A percentile compares a stretch with the other conserved stretches of the same genome.
These are phyloP conservation scores for Caenorhabditis becei DNA, from an alignment of 2,888 invertebrate species.

Conservation along the genomic window DNA sequence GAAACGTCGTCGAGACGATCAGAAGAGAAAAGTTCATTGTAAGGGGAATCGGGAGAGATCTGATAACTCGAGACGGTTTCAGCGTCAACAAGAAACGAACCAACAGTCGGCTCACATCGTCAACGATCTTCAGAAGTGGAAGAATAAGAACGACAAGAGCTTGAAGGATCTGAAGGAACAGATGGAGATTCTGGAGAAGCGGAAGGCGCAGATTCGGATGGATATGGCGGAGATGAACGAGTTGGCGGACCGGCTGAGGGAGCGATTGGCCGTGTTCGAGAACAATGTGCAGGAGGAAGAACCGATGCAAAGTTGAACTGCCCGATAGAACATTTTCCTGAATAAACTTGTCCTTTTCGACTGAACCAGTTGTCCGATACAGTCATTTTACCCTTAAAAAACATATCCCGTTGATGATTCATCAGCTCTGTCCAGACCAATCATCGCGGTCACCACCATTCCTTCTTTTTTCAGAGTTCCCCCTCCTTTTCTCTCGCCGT, in stretches of 20 bases:
- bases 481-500: constrained; percentile 13
- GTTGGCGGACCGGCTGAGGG: constrained; percentile 18
- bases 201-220: constrained; percentile 34
- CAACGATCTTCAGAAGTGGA: constrained; percentile 31
- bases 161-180: constrained; percentile 32
- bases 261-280: constrained; percentile 13
- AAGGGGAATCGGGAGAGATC: not conserved
- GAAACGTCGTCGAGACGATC: constrained; percentile 38
- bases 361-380: too few species aligned
- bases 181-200: constrained; percentile 24
- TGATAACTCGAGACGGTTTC: constrained; percentile 3
- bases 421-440: not conserved
- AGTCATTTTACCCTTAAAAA: too few species aligned
- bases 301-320: constrained; percentile 6
- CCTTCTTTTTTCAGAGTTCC: not conserved
- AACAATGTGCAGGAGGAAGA: constrained; percentile 11
- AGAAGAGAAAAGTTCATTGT: constrained; percentile 32
- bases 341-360: not conserved
- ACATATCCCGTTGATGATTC: too few species aligned
- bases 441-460: not conserved
- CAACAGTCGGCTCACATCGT: constrained; percentile 25
- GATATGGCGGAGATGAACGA: constrained; percentile 34
- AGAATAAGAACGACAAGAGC: constrained; percentile 16
- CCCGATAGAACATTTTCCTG: not conserved
- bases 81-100: constrained; percentile 31